phyloP scores from a whole-genome alignment of 2,888 invertebrate species.

The Cerastis rubricosa region DNA sequence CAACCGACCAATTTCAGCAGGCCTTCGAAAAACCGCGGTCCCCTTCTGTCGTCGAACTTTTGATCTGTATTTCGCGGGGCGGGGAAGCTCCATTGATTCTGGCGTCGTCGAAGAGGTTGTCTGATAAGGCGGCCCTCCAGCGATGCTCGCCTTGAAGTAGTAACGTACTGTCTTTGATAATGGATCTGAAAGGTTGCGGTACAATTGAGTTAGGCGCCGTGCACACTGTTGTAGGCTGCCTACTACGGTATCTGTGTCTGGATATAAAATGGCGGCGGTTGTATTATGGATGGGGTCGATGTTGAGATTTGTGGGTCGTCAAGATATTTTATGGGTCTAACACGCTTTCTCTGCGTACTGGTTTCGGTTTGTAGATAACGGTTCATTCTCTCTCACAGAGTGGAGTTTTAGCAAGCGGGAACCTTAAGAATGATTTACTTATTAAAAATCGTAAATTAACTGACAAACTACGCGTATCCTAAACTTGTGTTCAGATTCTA shows the following conservation, averaged over 20 bases:
- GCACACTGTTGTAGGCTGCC: constrained; percentile 47
- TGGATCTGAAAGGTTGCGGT: constrained; percentile 73
- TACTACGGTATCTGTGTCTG: constrained; percentile 20
- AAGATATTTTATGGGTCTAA: constrained; percentile 1
- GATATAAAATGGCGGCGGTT: constrained; percentile 32
- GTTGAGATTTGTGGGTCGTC: constrained; percentile 7
- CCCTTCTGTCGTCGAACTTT: constrained; percentile 31
- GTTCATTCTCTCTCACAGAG: neutral
- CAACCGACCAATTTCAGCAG: constrained; percentile 64
- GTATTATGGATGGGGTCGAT: constrained; percentile 18
- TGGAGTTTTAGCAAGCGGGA: too few species aligned
- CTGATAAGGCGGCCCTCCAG: constrained; percentile 74
- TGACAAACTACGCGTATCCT: neutral
- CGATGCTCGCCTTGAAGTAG: constrained; percentile 73
- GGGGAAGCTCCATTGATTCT: constrained; percentile 69
- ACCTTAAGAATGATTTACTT: neutral
- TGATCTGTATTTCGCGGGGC: constrained; percentile 46
- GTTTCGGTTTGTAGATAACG: neutral
- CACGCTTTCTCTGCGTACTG: neutral
- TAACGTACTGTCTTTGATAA: constrained; percentile 76
- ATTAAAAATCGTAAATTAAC: neutral
- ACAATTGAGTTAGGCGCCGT: constrained; percentile 61
- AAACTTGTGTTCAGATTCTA: neutral
- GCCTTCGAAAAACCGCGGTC: constrained; percentile 58
- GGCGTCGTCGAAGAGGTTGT: constrained; percentile 65